Evolutionary conservation across 37 sponge, comb jelly and placozoan genomes (phyloP), one percentile per base, ranked within the genome.

Genomic region (Mnemiopsis leidyi): DNA sequence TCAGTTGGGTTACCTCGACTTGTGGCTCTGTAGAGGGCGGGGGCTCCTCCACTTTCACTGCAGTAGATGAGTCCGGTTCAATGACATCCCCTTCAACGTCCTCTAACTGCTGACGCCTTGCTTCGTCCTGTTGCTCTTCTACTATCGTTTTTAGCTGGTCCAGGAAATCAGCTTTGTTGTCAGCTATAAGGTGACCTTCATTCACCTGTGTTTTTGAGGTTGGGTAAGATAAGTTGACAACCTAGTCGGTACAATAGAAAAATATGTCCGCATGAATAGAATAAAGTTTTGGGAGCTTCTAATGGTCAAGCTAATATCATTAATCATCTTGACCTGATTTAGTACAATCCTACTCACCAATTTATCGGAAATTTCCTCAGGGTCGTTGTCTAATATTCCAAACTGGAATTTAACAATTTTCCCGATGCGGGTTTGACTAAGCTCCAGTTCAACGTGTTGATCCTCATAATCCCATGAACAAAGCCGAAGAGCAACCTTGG

Each of bases 401-500:
- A 85, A 85, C 35, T 85, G 90, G 61, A 85, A 85, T 37, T 85
- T 85, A 37, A 85, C 90, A 39, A 85, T 85, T 39, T 85, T 85
- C 28, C 90, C 90, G 36, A 85, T 39, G 24, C 90, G n/a, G 23
- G 90, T 85, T 85, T 85, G 90, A 37, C 90, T 85, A 29, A 85
- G 40, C 39, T 85, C 90, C 40, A 85, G 35, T 37, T 85, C 90
- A n/a, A 85, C 61, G 48, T 85, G 90, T 23, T 85, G 90, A 0
- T 85, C 90, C 48, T 85, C 90, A 3, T 23, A 35, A 26, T 85
- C 90, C 9, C 33, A 85, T 38, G 90, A 40, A 29, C 90, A 85
- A 0, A 40, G 40, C 39, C 38, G 33, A 40, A 85, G 29, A 85
- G 36, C 48, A 13, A 85, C 90, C 23, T 40, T 77, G 36, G 79